phyloP scores from a whole-genome alignment of 2,113 vertebrate species.

The Amphiprion ocellaris region DNA sequence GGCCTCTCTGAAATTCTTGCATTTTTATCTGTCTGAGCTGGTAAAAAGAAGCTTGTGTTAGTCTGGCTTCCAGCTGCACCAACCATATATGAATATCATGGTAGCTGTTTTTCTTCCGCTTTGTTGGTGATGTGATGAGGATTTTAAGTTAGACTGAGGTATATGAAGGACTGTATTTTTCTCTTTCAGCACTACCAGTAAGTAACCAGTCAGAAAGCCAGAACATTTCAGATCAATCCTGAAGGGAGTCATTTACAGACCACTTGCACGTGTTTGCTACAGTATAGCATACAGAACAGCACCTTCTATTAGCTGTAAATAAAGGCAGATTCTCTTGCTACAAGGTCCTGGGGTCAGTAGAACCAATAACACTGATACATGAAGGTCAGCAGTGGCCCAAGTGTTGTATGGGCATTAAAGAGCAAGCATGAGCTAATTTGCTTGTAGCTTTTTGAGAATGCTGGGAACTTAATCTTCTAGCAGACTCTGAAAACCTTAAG shows the following conservation, averaged over 20 bases:
- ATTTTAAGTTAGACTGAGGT: slow-evolving; percentile 13
- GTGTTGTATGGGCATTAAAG: slow-evolving; percentile 25
- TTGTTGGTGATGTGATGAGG: neutral
- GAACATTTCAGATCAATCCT: slow-evolving; percentile 28
- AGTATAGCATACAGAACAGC: slow-evolving; percentile 9
- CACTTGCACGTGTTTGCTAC: slow-evolving; percentile 24
- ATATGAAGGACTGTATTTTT: slow-evolving; percentile 43
- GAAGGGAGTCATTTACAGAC: slow-evolving; percentile 27
- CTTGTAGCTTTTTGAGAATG: neutral
- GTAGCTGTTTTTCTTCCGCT: slow-evolving; percentile 29
- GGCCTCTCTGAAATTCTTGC: slow-evolving; percentile 22
- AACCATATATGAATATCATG: slow-evolving; percentile 64
- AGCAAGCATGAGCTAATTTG: slow-evolving; percentile 21
- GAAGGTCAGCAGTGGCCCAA: slow-evolving; percentile 43
- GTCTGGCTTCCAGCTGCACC: slow-evolving; percentile 32
- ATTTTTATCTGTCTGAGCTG: slow-evolving; percentile 55
- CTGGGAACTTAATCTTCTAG: neutral
- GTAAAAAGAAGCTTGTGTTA: slow-evolving; percentile 40
- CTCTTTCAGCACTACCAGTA: slow-evolving; percentile 9
- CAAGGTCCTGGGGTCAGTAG: slow-evolving; percentile 30
- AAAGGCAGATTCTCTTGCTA: slow-evolving; percentile 38
- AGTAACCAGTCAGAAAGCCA: neutral
- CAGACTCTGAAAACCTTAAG: neutral
- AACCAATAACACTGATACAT: slow-evolving; percentile 32
- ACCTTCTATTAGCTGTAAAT: slow-evolving; percentile 51